Base-by-base conservation (phyloP, 2,888 invertebrate genomes). In the Brachyopa scutellaris region DNA sequence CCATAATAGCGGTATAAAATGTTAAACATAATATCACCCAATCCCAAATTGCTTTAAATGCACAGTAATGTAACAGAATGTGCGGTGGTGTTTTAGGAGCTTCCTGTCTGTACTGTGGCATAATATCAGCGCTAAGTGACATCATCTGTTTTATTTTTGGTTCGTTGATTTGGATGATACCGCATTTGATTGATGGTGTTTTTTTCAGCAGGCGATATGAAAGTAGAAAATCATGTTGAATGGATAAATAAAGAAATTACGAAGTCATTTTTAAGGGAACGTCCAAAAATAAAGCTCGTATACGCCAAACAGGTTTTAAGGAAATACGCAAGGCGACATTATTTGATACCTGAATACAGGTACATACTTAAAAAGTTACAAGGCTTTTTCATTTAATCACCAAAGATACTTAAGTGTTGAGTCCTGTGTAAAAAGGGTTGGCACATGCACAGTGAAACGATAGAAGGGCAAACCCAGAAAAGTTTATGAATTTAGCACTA, bases 11-110 rank as follows among this genome's bases (percentile, higher is more conserved):
- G 87, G 99, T 99, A 93, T 99, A 99, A 94, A 99, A 99, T 88
- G 99, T 99, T 91, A 99, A 94, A 92, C 98, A 97, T 88, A 99
- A 94, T 91, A 99, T 99, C 91, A 99, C 97, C 99, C 99, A 99
- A 93, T 99, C 99, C 98, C 99, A 99, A 91, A 97, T 97, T 88
- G 97, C 97, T 93, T 99, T 97, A 93, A 99, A 99, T 89, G 99
- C 97, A 93, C 99, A 99, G 93, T 99, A 99, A 93, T 99, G 99
- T 88, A 99, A 94, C 87, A 99, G 94, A 91, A 99, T 99, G 93
- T 99, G 99, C 85, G 99, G 99, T 86, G 99, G 99, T 82, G 99
- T 99, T 92, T 99, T 99, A 86, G 99, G 99, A 85, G 99, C 99
- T 93, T 99, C 99, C 92, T 99, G 99, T 84, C 98, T 95, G 92